These are phyloP conservation scores for Rhea pennata DNA, from an alignment of 2,113 vertebrate genomes.

Conservation along the genomic window DNA sequence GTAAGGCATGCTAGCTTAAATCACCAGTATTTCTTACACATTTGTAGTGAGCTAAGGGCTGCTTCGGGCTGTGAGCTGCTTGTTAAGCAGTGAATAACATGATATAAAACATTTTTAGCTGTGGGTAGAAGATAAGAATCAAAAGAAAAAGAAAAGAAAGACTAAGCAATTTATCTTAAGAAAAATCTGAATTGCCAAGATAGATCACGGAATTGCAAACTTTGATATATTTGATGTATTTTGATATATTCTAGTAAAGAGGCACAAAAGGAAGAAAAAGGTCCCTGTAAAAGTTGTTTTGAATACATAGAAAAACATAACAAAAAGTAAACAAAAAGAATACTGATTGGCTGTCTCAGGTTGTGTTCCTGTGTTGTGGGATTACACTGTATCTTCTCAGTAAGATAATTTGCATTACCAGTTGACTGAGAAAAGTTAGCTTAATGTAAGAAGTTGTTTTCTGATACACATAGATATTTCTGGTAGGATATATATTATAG, in stretches of 20 bases:
- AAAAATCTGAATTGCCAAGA: background rate
- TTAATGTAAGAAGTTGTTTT: background rate
- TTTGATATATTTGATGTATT: background rate
- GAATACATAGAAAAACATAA: background rate
- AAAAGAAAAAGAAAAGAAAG: background rate
- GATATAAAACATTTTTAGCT: background rate
- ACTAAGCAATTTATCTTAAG: background rate
- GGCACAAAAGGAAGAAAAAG: background rate
- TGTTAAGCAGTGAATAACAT: background rate
- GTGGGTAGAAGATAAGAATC: background rate
- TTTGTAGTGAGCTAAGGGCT: background rate
- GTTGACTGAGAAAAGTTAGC: background rate
- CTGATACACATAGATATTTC: fast-evolving
- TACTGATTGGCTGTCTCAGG: background rate
- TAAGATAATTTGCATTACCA: background rate
- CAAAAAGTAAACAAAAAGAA: background rate
- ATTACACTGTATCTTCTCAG: background rate
- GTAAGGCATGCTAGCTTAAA: background rate
- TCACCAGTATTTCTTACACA: background rate
- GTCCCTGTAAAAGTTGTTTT: background rate
- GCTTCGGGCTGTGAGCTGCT: background rate
- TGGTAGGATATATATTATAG: background rate
- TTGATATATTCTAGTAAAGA: background rate
- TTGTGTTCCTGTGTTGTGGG: background rate
- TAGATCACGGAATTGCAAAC: background rate